Base-by-base conservation (phyloP, 2,888 invertebrate species). In the Tolmerus cingulatus region DNA sequence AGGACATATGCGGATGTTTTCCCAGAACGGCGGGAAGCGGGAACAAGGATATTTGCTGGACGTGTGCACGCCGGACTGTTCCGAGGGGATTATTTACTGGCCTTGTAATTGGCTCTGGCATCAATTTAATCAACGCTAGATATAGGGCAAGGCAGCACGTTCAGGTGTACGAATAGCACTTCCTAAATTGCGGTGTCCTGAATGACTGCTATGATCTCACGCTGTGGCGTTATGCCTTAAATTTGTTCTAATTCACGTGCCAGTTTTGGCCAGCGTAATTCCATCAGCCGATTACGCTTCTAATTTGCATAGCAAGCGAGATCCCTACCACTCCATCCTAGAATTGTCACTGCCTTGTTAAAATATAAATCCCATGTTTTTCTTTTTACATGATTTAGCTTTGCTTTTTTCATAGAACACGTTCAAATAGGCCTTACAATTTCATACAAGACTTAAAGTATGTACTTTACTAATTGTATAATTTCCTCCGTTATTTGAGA, bases 51-150 rank as follows among this genome's bases (percentile, higher is more conserved):
- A 66, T 27, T 66, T 23, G 23, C 27, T 19, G 66, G 27, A 66
- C 27, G 66, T 66, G 66, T 66, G 23, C 23, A 23, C 66, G 66
- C 8, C 27, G 23, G 37, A 76, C 76, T 76, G 37, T 76, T 37
- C 76, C 76, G 76, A 37, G 76, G 76, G 76, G 37, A 76, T 37
- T 76, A 76, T 76, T 76, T 76, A 76, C 76, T 76, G 76, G 34
- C 34, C 76, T 37, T 76, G 76, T 37, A 76, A 76, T 76, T 37
- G 34, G 76, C 19, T 37, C 76, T 34, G 76, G 34, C 76, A 34
- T 76, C 76, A 76, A 76, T 76, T 76, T 76, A 76, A 76, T 76
- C 76, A 76, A 76, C 76, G 19, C 27, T n/a, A 37, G 76, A 76
- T 76, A 37, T 37, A 76, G 76, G 37, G 16, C 34, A 76, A 76